These are phyloP conservation scores for Spisula solida DNA, from an alignment of 2,888 invertebrate genomes.

Conservation along the genomic window DNA sequence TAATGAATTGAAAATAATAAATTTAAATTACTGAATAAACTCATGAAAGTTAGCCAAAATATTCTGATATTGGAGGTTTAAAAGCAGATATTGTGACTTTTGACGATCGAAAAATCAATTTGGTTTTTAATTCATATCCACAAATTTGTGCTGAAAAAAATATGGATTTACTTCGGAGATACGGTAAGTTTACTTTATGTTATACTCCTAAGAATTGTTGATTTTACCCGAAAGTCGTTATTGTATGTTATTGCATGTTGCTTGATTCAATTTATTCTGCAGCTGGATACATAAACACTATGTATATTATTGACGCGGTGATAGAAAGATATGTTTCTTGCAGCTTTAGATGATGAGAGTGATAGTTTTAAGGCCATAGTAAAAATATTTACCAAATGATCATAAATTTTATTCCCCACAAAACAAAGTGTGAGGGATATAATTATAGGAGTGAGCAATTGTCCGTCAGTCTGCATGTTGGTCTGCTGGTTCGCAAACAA, in stretches of 20 bases:
- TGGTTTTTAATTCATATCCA: slow-evolving; percentile 11
- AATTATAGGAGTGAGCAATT: too few relatives aligned
- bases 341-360: background rate
- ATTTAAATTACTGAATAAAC: background rate
- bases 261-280: background rate
- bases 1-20: background rate
- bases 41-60: background rate
- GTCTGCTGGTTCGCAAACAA: too few relatives aligned
- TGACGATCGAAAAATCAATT: background rate
- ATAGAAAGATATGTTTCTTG: background rate
- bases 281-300: background rate
- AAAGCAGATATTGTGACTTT: background rate
- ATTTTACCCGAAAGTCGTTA: background rate
- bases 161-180: slow-evolving; percentile 21
- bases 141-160: background rate
- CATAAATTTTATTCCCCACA: too few relatives aligned
- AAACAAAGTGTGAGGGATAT: too few relatives aligned
- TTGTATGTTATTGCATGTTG: background rate
- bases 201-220: background rate
- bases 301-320: background rate
- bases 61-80: background rate
- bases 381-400: too few relatives aligned
- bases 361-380: too few relatives aligned
- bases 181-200: slow-evolving; percentile 18
- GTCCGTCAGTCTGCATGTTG: too few relatives aligned